Conservation (phyloP, 2,797 vertebrate genomes). For the Phrynocephalus forsythii region DNA sequence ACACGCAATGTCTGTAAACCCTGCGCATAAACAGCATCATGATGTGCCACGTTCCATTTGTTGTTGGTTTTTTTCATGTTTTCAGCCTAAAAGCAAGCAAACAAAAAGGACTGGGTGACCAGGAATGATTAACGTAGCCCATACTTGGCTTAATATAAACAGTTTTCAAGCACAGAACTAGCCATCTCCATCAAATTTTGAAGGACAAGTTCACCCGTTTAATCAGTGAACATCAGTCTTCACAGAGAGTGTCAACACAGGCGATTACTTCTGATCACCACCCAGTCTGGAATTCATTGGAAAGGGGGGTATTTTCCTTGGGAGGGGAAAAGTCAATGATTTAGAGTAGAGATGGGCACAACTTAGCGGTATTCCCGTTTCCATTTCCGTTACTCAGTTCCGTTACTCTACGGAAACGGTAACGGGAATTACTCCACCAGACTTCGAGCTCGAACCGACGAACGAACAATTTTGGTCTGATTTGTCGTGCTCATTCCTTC, state of each 20-base stretch:
- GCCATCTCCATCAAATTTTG: slow-evolving; percentile 34
- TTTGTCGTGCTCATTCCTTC: too few species aligned
- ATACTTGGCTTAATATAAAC: slow-evolving; percentile 3
- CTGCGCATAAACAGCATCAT: slow-evolving; percentile 14
- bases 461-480: too few species aligned
- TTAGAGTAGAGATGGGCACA: too few species aligned
- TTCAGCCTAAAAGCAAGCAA: neutral
- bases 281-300: neutral
- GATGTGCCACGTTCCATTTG: slow-evolving; percentile 10
- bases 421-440: too few species aligned
- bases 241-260: slow-evolving; percentile 25
- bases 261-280: slow-evolving; percentile 31
- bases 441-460: too few species aligned
- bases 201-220: slow-evolving; percentile 8
- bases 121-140: slow-evolving; percentile 19
- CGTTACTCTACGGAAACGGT: too few species aligned
- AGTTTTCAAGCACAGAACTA: slow-evolving; percentile 29
- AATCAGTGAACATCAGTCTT: slow-evolving; percentile 32
- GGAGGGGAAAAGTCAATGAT: slow-evolving; percentile 12
- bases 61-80: neutral
- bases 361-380: too few species aligned
- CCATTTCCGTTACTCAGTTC: too few species aligned
- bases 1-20: slow-evolving; percentile 16
- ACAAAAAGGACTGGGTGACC: slow-evolving; percentile 1
- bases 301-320: neutral